Evolutionary conservation across 2,797 vertebrate species (phyloP), one percentile per base, ranked within the genome.

Genomic region (Falco concolor): DNA sequence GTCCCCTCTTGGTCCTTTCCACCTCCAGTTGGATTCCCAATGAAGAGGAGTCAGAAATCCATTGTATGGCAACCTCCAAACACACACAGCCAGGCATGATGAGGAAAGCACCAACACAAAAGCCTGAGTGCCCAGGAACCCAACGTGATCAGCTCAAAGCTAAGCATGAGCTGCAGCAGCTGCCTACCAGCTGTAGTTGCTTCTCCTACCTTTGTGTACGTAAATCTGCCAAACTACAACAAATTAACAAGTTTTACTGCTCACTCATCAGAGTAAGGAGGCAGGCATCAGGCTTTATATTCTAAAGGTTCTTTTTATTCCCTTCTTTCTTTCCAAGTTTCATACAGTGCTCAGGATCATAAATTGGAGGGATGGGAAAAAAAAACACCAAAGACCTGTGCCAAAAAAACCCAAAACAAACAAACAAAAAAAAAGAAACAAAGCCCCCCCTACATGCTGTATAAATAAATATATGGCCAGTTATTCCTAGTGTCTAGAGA

Each of bases 61-160:
- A 0, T 5, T 7, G 50, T 9, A 1, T 2, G 0, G 42, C 40
- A 34, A 4, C 10, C 1, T 44, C 2, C 44, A n/a, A 28, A 25
- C 42, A 36, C 2, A 18, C 22, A 4, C 3, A 6, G 75, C 38
- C 14, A 13, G 45, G 27, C 13, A 1, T 0, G 1, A 20, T 5
- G 22, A 73, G 56, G 40, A 61, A 79, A 75, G 53, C 13, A 6
- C 10, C 21, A 5, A 0, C 3, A 1, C 5, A 21, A 30, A 40
- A 64, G 8, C 25, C 20, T 23, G 6, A 1, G n/a, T 63, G 28
- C 14, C 59, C 34, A 21, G 54, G 42, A 54, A 4, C 14, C 25
- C 5, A 9, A 16, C 6, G 4, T 7, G 67, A 34, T 42, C 8
- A 6, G 8, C 52, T 44, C 30, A 0, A 9, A 49, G 20, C 64